A percentile compares a stretch with the other conserved stretches of the same genome.
These are phyloP conservation scores for Loriculus beryllinus DNA, from an alignment of 2,797 vertebrate genomes.

Conservation along the genomic window DNA sequence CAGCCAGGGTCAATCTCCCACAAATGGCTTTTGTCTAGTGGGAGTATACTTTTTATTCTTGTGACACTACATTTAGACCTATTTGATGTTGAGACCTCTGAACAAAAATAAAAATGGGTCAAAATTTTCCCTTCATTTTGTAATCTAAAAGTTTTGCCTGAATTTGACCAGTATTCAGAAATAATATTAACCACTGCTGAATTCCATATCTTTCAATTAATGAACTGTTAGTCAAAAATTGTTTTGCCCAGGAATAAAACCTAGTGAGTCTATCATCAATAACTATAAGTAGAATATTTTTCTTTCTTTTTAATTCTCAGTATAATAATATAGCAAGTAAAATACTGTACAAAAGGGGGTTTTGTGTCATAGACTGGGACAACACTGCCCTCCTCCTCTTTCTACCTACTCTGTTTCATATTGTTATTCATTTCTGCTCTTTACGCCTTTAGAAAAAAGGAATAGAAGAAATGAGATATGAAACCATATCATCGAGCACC, in stretches of 20 bases:
- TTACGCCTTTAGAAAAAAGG: not conserved
- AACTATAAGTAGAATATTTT: not conserved
- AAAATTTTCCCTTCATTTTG: not conserved
- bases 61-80: not conserved
- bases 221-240: not conserved
- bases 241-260: not conserved
- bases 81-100: not conserved
- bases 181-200: not conserved
- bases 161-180: not conserved
- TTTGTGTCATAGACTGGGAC: not conserved
- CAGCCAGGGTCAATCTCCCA: not conserved
- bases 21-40: not conserved
- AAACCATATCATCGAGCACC: not conserved
- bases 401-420: not conserved
- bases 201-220: not conserved
- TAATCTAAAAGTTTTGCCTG: not conserved
- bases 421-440: not conserved
- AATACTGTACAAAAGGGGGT: accelerated
- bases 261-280: not conserved
- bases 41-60: not conserved
- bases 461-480: not conserved
- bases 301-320: not conserved
- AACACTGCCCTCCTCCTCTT: not conserved
- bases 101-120: not conserved
- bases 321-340: not conserved